Base-by-base conservation (phyloP, 2,888 invertebrate species). In the Lasius fuliginosus region DNA sequence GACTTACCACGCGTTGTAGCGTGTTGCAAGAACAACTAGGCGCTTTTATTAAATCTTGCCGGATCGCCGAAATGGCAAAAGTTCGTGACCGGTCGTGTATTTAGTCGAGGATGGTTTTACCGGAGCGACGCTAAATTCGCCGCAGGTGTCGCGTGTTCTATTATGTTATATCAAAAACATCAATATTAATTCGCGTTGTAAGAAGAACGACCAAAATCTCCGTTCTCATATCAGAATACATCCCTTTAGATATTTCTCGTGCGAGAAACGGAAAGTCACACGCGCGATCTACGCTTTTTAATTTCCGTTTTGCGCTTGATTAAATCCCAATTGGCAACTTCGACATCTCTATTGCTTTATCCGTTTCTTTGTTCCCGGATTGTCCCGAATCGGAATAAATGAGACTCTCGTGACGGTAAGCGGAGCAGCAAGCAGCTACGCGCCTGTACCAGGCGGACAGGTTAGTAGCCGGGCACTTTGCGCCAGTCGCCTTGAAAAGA, bases 21-120 rank as follows among this genome's bases (percentile, higher is more conserved):
- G 71, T 76, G 83, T 65, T 40, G 69, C 64, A 64, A 85, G 73
- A 87, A 84, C 85, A 85, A 76, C 89, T 83, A 83, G 74, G 60
- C 46, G 90, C 90, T 92, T 92, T 93, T 93, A 94, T 94, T 93
- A 93, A 93, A 93, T 93, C 92, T 86, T 86, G 87, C 76, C 83
- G 91, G 88, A 91, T 90, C 90, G 91, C 74, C 89, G 85, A 89
- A 92, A 93, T 92, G 92, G 92, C 91, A 90, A 93, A 94, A 93
- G 92, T 94, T 93, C 85, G 83, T 64, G 83, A 85, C 84, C 83
- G 86, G 81, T 87, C 81, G 74, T 68, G 86, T 90, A 90, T 91
- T 92, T 91, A 90, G 87, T 69, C 82, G 58, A 67, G 74, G 73
- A 84, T 88, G 84, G 87, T 89, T 90, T 87, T 0, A 85, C 68